A percentile compares a stretch with the other conserved stretches of the same genome.
These are phyloP conservation scores for Ariolimax columbianus DNA, from an alignment of 2,888 invertebrate species.

Conservation along the genomic window DNA sequence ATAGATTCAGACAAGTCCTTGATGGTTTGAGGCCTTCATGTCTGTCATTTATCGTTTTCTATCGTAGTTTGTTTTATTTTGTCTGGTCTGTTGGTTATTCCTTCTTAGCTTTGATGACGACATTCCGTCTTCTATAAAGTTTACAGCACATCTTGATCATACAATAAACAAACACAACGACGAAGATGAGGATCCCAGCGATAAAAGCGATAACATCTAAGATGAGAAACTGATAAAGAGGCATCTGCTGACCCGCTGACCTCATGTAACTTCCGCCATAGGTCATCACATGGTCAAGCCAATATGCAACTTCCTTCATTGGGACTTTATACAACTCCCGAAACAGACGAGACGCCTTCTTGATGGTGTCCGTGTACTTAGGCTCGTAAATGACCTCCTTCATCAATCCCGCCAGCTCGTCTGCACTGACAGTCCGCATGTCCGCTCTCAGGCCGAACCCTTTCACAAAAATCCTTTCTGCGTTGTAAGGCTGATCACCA, in stretches of 20 bases:
- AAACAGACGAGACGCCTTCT: constrained; percentile 47
- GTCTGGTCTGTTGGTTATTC: no score
- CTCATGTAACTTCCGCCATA: constrained; percentile 63
- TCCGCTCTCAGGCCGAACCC: constrained; percentile 21
- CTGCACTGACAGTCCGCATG: constrained; percentile 3
- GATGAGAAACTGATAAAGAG: constrained; percentile 62
- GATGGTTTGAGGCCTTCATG: no score
- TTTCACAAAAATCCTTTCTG: constrained; percentile 46
- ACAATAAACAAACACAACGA: background rate
- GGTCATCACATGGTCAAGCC: constrained; percentile 67
- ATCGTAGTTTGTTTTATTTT: no score
- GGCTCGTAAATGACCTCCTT: constrained; percentile 1
- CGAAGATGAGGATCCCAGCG: constrained; percentile 4
- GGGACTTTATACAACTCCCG: constrained; percentile 55
- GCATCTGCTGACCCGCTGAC: constrained; percentile 59
- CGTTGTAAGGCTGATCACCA: constrained; percentile 56
- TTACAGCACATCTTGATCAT: background rate
- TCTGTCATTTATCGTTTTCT: no score
- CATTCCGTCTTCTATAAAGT: background rate
- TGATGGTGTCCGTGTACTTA: constrained; percentile 47
- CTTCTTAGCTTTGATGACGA: background rate
- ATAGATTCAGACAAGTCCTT: no score
- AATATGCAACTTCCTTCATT: constrained; percentile 60
- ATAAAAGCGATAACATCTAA: constrained; percentile 60
- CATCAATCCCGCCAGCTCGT: background rate